These are phyloP conservation scores for Lineus longissimus DNA, from an alignment of 1,140 invertebrate genomes.

Conservation along the genomic window DNA sequence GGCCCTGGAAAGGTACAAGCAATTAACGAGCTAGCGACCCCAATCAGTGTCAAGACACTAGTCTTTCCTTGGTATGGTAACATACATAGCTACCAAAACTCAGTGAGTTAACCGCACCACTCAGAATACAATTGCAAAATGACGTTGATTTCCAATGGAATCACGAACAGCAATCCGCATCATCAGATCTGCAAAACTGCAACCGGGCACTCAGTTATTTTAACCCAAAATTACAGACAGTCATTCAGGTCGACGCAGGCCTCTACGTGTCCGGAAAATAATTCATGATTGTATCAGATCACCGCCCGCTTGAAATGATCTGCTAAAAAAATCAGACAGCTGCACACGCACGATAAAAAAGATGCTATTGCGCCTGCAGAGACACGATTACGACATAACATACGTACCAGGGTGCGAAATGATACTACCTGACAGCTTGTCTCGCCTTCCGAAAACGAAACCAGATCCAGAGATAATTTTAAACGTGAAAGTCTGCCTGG, in stretches of 20 bases:
- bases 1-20: constrained; percentile 42
- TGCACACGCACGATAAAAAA: constrained; percentile 15
- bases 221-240: constrained; percentile 22
- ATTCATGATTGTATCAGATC: constrained; percentile 18
- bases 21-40: constrained; percentile 33
- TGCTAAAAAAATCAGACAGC: constrained; percentile 18
- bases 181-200: constrained; percentile 21
- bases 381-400: constrained; percentile 37
- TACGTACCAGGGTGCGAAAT: constrained; percentile 48
- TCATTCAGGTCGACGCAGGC: constrained; percentile 28
- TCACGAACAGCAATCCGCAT: constrained; percentile 2
- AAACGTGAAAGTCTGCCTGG: no score
- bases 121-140: constrained; percentile 21
- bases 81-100: constrained; percentile 15
- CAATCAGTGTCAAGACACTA: constrained; percentile 28
- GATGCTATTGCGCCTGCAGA: constrained; percentile 40
- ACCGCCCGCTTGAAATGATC: constrained; percentile 24
- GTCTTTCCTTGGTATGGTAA: constrained; percentile 25
- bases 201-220: constrained; percentile 29
- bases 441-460: no score
- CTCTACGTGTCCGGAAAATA: constrained; percentile 33
- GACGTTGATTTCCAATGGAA: constrained; percentile 12
- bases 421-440: constrained; percentile 13
- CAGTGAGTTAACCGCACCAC: neutral
- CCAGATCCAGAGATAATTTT: no score